Evolutionary conservation across 2,113 vertebrate species (phyloP).

Genomic region (Hippocampus zosterae): DNA sequence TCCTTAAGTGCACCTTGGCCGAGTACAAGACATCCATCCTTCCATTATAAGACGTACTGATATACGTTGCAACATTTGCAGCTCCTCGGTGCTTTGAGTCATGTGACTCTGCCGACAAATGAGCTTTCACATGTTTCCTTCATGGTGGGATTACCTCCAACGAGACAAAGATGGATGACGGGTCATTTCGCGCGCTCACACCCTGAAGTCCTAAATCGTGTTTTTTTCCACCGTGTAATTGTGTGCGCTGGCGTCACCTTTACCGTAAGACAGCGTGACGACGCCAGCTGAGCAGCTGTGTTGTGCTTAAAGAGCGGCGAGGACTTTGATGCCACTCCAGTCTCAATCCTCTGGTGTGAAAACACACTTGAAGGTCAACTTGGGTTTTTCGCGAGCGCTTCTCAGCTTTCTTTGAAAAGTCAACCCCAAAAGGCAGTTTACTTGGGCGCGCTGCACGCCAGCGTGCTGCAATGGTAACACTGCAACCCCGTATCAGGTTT

Average conservation of each 20-base stretch:
- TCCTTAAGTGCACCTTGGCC: too few relatives aligned
- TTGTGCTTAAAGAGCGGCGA: not conserved
- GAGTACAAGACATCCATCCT: too few relatives aligned
- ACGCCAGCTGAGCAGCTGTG: slow-evolving; percentile 1
- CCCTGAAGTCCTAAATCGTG: slow-evolving; percentile 8
- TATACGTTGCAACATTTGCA: too few relatives aligned
- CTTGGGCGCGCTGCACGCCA: too few relatives aligned
- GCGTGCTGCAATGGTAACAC: too few relatives aligned
- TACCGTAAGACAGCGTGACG: slow-evolving; percentile 1
- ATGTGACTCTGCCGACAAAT: not conserved
- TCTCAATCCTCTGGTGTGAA: not conserved
- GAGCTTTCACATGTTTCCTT: slow-evolving; percentile 1
- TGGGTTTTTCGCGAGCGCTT: not conserved
- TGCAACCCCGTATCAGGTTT: too few relatives aligned
- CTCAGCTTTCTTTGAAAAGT: not conserved
- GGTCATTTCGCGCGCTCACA: not conserved
- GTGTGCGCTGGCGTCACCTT: not conserved
- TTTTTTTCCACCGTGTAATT: slow-evolving; percentile 16
- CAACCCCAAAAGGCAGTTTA: not conserved
- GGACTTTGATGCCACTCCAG: slow-evolving; percentile 2
- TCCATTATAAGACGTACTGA: too few relatives aligned
- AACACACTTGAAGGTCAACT: not conserved
- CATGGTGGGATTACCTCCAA: slow-evolving; percentile 17
- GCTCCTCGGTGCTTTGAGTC: not conserved
- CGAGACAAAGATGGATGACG: slow-evolving; percentile 36